A percentile compares a stretch with the other conserved stretches of the same genome.
phyloP scores from a whole-genome alignment of 2,113 vertebrate genomes.

The Scolopax mira region DNA sequence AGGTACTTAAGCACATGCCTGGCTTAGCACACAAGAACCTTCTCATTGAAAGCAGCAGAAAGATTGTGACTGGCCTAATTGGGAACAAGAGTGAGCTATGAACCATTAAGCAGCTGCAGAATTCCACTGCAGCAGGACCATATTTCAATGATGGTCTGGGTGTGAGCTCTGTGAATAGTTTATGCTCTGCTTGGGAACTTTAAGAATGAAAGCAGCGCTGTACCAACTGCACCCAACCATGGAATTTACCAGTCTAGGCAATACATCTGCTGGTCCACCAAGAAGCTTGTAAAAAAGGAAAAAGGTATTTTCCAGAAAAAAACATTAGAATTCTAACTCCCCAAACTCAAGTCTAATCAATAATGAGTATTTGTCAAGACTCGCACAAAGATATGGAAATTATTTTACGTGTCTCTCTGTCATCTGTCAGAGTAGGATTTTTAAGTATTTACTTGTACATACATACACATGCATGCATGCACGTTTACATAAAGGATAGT shows the following conservation, averaged over 20 bases:
- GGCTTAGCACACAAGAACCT: not conserved
- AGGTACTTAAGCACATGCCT: constrained; percentile 26
- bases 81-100: not conserved
- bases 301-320: not conserved
- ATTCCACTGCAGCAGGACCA: not conserved
- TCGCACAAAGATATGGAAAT: not conserved
- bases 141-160: not conserved
- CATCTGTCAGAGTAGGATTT: not conserved
- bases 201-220: not conserved
- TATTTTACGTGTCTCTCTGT: not conserved
- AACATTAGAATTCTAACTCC: not conserved
- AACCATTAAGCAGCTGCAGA: constrained; percentile 31
- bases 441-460: not conserved
- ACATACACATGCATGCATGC: not conserved
- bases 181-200: not conserved
- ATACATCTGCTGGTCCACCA: not conserved
- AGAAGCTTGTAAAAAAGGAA: not conserved
- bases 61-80: constrained; percentile 34
- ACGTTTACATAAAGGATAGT: rapidly evolving
- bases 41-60: not conserved
- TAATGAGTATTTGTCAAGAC: not conserved
- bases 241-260: not conserved
- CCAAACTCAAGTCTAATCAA: not conserved
- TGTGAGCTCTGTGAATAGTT: not conserved
- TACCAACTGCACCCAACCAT: not conserved